Percentiles rank a stretch among this genome's conserved stretches.
Evolutionary conservation across 2,113 vertebrate genomes (phyloP).

Genomic region (Agelaius tricolor): DNA sequence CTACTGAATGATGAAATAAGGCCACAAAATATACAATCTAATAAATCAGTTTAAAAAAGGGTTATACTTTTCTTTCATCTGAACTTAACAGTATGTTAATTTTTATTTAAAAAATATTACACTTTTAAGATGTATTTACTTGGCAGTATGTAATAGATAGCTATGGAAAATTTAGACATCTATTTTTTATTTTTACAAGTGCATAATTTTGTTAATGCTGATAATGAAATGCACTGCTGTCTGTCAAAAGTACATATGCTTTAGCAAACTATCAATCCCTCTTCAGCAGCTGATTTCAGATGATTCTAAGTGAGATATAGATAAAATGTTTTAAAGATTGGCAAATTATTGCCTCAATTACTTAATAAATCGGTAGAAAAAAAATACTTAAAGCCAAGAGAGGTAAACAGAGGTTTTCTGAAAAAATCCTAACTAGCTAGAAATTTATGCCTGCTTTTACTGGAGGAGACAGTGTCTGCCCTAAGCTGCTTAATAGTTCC

Average conservation of each 20-base stretch:
- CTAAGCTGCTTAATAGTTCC: background rate
- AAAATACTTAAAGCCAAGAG: background rate
- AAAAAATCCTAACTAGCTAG: background rate
- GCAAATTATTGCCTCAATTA: background rate
- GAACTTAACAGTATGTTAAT: background rate
- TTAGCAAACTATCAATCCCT: background rate
- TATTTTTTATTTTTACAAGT: background rate
- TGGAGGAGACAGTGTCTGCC: background rate
- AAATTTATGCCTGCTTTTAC: background rate
- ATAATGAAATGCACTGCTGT: background rate
- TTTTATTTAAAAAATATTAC: background rate
- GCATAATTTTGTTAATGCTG: background rate
- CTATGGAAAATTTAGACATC: background rate
- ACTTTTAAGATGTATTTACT: background rate
- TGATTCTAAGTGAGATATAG: background rate
- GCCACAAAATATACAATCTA: background rate
- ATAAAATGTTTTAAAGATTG: background rate
- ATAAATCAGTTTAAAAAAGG: background rate
- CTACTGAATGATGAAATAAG: constrained; percentile 9
- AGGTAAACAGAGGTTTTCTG: background rate
- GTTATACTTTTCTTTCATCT: background rate
- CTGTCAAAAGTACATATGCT: background rate
- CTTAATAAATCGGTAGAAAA: background rate
- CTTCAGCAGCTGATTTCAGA: background rate
- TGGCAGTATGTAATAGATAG: background rate